phyloP scores from a whole-genome alignment of 2,113 vertebrate genomes.

The Lepidothrix coronata region DNA sequence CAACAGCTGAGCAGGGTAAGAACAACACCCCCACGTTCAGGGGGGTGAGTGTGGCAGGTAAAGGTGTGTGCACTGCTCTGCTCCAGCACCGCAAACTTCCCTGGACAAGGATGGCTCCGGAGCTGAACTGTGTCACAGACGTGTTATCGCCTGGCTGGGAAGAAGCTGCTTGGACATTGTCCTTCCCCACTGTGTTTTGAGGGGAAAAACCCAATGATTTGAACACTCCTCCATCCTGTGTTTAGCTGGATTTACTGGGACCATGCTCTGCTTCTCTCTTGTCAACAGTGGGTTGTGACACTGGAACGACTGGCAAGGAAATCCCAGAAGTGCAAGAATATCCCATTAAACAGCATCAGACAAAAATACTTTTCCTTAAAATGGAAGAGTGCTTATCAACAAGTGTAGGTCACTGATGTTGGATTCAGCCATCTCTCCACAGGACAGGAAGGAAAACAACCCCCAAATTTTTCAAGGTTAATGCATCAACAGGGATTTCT shows the following conservation, averaged over 20 bases:
- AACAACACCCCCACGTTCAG: background rate
- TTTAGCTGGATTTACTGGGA: background rate
- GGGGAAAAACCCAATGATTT: background rate
- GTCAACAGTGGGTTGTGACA: background rate
- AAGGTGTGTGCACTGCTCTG: background rate
- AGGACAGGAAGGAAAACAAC: background rate
- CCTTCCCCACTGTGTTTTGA: background rate
- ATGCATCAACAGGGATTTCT: background rate
- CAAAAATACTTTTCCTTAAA: background rate
- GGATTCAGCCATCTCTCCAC: background rate
- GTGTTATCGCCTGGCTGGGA: background rate
- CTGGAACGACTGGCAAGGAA: background rate
- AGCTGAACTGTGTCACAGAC: background rate
- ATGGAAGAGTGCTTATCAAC: background rate
- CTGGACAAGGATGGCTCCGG: background rate
- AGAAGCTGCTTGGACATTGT: background rate
- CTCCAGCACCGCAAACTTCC: background rate
- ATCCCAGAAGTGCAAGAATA: conserved; percentile 27
- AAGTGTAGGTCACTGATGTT: background rate
- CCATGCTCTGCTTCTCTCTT: background rate
- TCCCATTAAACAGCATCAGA: conserved; percentile 4
- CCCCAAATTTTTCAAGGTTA: background rate
- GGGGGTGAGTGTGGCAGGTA: background rate
- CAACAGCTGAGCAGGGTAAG: background rate
- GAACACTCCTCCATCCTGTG: background rate